Base-by-base conservation (phyloP, 92 coral and sea anemone species). In the Anthopleura xanthogrammica region DNA sequence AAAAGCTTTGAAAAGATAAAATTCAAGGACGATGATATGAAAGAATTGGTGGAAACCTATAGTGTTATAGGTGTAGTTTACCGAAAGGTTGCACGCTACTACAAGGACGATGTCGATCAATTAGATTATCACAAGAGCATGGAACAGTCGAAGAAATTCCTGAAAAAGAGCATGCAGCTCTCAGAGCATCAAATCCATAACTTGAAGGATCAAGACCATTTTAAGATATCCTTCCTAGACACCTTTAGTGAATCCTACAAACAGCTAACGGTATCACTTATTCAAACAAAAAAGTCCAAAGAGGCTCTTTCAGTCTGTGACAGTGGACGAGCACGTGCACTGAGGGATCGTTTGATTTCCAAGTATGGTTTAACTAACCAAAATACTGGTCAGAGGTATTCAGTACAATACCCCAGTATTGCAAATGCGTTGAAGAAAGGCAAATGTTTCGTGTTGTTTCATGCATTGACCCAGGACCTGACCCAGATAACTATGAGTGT, bases 201-300 rank as follows among this genome's bases (percentile, higher is more conserved):
- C 10, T 42, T 82, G 43, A 16, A 74, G 50, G 52, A 48, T 58
- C 71, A 39, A 41, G 78, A 85, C 50, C 41, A 77, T 4, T 77
- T 68, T 24, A 85, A 85, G 66, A 79, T 85, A 36, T 66, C 87
- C 52, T 60, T 77, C 23, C 40, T 85, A 43, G 83, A 85, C 39
- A 77, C 36, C n/a, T 85, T 77, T 19, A 78, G 43, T 29, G 19
- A 41, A 41, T 60, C 83, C 22, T 85, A 85, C 81, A 72, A 62
- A 16, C 23, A 36, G 74, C 77, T 85, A 16, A 79, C 72, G 6
- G 19, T 29, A 22, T 23, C 42, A 16, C 22, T n/a, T 20, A 54
- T 79, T 54, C 48, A 54, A 10, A 79, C 70, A 3, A 29, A 11
- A 55, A 19, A 41, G 23, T 5, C 10, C 6, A 56, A 79, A 79